These are phyloP conservation scores for Clarias macrocephalus DNA, from an alignment of 2,113 vertebrate species.

Conservation along the genomic window DNA sequence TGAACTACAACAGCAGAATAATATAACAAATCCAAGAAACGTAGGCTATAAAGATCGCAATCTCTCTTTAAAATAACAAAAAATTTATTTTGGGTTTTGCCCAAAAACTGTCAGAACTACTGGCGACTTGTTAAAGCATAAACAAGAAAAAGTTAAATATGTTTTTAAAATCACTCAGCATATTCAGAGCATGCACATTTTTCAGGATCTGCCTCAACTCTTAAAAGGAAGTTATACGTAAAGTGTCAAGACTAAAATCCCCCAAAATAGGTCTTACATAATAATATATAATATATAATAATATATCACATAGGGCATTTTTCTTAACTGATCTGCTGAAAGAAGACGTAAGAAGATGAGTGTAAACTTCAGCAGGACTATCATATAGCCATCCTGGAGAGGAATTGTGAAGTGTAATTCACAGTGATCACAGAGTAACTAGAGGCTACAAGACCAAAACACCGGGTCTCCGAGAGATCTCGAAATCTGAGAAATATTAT, in stretches of 20 bases:
- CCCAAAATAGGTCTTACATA: not conserved
- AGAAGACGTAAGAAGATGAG: conserved; percentile 5
- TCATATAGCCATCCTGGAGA: conserved; percentile 61
- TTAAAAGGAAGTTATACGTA: not conserved
- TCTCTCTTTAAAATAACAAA: not conserved
- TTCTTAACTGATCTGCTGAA: conserved; percentile 39
- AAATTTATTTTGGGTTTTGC: not conserved
- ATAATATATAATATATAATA: no score
- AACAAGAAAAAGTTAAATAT: not conserved
- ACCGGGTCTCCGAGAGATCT: conserved; percentile 39
- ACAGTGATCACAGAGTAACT: conserved; percentile 36
- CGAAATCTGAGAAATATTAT: conserved; percentile 38
- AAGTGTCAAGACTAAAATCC: not conserved
- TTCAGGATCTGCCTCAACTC: not conserved
- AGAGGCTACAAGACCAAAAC: not conserved
- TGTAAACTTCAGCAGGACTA: conserved; percentile 54
- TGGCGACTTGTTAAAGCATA: not conserved
- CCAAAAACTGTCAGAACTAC: not conserved
- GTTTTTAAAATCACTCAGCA: not conserved
- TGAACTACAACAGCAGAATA: not conserved
- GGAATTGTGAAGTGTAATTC: conserved; percentile 49
- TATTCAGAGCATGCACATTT: not conserved
- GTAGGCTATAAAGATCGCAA: not conserved
- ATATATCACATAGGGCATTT: conserved; percentile 1
- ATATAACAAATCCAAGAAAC: not conserved